Evolutionary conservation across 92 coral and sea anemone species (phyloP).

Genomic region (Galaxea fascicularis): DNA sequence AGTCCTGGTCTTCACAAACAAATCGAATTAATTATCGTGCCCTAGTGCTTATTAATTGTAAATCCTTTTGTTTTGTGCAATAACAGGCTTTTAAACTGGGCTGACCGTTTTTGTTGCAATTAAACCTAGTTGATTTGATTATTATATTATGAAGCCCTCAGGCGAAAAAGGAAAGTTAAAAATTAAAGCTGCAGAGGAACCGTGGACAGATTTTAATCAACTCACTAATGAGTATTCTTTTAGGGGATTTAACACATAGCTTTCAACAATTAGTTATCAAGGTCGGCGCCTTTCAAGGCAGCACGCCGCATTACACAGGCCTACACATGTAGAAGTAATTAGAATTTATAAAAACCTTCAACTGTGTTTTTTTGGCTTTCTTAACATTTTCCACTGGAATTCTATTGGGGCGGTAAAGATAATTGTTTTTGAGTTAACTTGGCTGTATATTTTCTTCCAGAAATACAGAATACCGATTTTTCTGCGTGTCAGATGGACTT

Average conservation of each 20-base stretch:
- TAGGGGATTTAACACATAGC: conserved; percentile 16
- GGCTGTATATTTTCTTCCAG: no score
- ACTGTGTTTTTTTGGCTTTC: not conserved
- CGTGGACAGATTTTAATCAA: conserved; percentile 4
- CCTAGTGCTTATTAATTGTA: not conserved
- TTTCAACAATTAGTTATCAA: conserved; percentile 28
- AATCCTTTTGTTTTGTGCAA: not conserved
- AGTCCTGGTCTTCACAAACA: not conserved
- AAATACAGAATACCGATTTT: no score
- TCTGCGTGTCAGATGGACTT: no score
- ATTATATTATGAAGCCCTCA: not conserved
- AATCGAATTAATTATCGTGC: not conserved
- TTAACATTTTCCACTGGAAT: no score
- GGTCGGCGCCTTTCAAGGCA: conserved; percentile 12
- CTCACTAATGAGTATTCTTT: not conserved
- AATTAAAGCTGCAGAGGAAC: not conserved
- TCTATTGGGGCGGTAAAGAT: no score
- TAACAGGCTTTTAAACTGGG: not conserved
- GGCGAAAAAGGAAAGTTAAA: conserved; percentile 7
- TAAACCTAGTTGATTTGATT: not conserved
- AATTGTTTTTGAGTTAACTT: no score
- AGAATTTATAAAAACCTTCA: conserved; percentile 1
- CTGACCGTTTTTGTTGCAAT: not conserved
- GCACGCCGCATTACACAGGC: not conserved
- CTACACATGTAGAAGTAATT: not conserved